These are phyloP conservation scores for Euzetes globulus DNA, from an alignment of 2,888 invertebrate species.

Conservation along the genomic window DNA sequence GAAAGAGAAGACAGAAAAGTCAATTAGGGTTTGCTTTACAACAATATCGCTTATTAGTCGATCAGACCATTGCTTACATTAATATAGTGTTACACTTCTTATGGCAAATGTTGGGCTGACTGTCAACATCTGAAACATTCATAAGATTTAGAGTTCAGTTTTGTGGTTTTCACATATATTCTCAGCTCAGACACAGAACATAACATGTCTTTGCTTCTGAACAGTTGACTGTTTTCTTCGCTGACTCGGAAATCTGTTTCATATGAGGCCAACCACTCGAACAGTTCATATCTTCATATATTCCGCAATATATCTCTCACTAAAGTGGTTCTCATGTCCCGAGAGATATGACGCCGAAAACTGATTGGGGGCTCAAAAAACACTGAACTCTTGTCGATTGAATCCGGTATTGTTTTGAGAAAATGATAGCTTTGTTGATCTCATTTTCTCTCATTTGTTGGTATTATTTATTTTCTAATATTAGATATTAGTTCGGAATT, in stretches of 20 bases:
- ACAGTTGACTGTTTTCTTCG: not conserved
- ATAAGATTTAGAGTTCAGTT: constrained; percentile 2
- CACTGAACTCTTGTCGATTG: not conserved
- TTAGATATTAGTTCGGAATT: constrained; percentile 3
- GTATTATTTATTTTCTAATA: constrained; percentile 6
- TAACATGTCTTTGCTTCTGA: not conserved
- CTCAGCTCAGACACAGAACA: not conserved
- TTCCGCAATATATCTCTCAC: not conserved
- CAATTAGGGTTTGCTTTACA: constrained; percentile 15
- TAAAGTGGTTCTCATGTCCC: constrained; percentile 25
- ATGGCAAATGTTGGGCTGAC: not conserved
- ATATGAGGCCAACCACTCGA: not conserved
- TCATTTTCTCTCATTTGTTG: constrained; percentile 6
- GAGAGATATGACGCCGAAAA: not conserved
- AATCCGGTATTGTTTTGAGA: not conserved
- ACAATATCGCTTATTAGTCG: constrained; percentile 10
- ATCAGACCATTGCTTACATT: not conserved
- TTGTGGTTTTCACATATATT: not conserved
- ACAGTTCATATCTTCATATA: not conserved
- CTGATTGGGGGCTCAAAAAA: not conserved
- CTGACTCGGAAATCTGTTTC: not conserved
- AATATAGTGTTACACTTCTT: not conserved
- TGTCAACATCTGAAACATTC: constrained; percentile 26
- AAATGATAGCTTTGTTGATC: not conserved
- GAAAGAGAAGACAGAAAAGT: not conserved